Percentiles rank a stretch among this genome's conserved stretches.
Conservation (phyloP, 2,888 invertebrate species). For the Busseola fusca region DNA sequence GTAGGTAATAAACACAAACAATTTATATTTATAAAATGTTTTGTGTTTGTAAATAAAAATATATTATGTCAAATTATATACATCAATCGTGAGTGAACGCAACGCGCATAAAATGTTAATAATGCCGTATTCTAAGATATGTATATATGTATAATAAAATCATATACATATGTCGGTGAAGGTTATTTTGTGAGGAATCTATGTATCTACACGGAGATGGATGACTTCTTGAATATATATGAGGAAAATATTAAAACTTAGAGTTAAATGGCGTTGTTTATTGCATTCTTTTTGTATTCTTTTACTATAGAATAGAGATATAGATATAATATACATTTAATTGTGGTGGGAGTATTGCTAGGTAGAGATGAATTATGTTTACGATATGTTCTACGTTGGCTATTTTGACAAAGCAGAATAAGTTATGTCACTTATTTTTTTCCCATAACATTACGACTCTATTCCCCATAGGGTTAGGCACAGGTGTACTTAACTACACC, state of each 20-base stretch:
- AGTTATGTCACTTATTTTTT: neutral
- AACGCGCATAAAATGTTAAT: slow-evolving; percentile 51
- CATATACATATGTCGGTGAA: slow-evolving; percentile 66
- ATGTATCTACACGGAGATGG: slow-evolving; percentile 61
- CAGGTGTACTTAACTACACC: neutral
- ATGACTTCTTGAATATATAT: slow-evolving; percentile 63
- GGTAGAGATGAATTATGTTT: neutral
- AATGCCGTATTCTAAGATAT: slow-evolving; percentile 33
- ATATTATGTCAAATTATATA: slow-evolving; percentile 42
- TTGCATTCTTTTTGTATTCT: slow-evolving; percentile 27
- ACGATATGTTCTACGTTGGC: neutral
- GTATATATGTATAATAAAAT: slow-evolving; percentile 37
- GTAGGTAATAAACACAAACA: slow-evolving; percentile 13
- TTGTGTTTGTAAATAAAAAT: neutral
- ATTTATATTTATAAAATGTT: slow-evolving; percentile 7
- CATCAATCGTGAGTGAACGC: slow-evolving; percentile 46
- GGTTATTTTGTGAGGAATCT: slow-evolving; percentile 59
- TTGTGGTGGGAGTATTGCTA: slow-evolving; percentile 14
- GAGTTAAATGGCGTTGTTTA: slow-evolving; percentile 33
- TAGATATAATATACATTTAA: neutral
- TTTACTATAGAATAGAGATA: neutral
- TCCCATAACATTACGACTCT: neutral
- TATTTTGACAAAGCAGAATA: neutral
- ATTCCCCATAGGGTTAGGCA: neutral
- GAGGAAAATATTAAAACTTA: slow-evolving; percentile 60